phyloP scores from a whole-genome alignment of 2,797 vertebrate species.

The Chaetophractus vellerosus region DNA sequence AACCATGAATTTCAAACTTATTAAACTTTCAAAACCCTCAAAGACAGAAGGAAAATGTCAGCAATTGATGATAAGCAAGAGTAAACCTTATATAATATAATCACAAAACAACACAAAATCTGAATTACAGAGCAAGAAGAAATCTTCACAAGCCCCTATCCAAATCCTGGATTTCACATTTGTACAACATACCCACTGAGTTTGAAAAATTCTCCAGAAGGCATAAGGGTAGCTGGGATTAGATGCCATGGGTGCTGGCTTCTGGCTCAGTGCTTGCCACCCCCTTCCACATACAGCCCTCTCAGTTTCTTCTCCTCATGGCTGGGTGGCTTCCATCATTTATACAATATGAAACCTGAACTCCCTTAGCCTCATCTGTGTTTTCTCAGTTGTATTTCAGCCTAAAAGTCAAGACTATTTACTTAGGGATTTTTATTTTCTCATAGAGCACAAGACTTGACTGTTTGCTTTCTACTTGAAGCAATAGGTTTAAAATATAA shows the following conservation, averaged over 20 bases:
- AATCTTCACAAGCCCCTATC: not conserved
- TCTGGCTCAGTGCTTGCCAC: not conserved
- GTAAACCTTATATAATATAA: not conserved
- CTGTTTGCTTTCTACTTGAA: not conserved
- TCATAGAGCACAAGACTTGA: not conserved
- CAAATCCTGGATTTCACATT: not conserved
- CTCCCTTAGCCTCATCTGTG: not conserved
- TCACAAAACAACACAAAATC: conserved; percentile 16
- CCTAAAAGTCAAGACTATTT: conserved; percentile 47
- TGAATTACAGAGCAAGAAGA: conserved; percentile 48
- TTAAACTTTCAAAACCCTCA: conserved; percentile 53
- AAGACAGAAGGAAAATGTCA: conserved; percentile 55
- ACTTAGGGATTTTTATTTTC: not conserved
- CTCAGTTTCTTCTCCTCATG: not conserved
- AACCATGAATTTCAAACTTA: conserved; percentile 64
- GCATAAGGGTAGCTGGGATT: not conserved
- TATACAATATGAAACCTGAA: not conserved
- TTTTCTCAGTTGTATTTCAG: conserved; percentile 13
- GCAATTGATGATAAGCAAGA: not conserved
- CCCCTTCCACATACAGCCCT: not conserved
- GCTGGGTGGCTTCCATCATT: not conserved
- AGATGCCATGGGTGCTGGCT: not conserved
- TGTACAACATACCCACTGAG: not conserved
- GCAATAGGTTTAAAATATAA: not conserved
- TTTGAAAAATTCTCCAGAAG: not conserved